Base-by-base conservation (phyloP, 23 tunicate species). In the Styela clava region DNA sequence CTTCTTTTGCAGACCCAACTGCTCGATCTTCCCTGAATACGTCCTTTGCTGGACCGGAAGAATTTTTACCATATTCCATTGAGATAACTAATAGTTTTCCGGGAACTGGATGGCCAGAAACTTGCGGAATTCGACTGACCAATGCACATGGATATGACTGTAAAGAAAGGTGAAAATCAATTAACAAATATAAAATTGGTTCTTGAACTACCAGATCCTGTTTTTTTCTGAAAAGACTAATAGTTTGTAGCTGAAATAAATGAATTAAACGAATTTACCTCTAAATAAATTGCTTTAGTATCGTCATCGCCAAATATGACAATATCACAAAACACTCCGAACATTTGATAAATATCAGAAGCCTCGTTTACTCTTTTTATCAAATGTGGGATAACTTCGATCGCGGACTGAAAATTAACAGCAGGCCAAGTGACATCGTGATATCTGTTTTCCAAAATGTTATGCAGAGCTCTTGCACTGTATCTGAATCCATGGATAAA, bases 261-360 rank as follows among this genome's bases (percentile, higher is more conserved):
- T n/a, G n/a, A n/a, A n/a, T n/a, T n/a, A n/a, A n/a, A n/a, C n/a
- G n/a, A n/a, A n/a, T n/a, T n/a, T 44, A 76, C 81, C 81, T 83
- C 85, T 16, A 92, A 35, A 67, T 92, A 92, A 25, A 88, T 86
- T 28, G 86, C 87, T 69, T 34, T 74, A 5, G 87, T 86, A n/a
- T 77, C 62, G 74, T 92, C 86, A 36, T 81, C 84, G 36, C 78
- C 71, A 83, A 81, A 92, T 36, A 87, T 79, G 26, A 92, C 79
- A 1, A 87, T 88, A 21, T 92, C 97, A 64, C 97, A 92, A 1
- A 92, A 83, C 7, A 86, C 88, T 16, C 85, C 68, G 74, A 92
- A 92, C 97, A 92, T 92, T 61, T 92, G 97, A 51, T 87, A 92
- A 31, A 92, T 92, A 31, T 87, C 97, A 7, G 97, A 92, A 2